A percentile compares a stretch with the other conserved stretches of the same genome.
Conservation (phyloP, 2,797 vertebrate species). For the Carduelis carduelis region DNA sequence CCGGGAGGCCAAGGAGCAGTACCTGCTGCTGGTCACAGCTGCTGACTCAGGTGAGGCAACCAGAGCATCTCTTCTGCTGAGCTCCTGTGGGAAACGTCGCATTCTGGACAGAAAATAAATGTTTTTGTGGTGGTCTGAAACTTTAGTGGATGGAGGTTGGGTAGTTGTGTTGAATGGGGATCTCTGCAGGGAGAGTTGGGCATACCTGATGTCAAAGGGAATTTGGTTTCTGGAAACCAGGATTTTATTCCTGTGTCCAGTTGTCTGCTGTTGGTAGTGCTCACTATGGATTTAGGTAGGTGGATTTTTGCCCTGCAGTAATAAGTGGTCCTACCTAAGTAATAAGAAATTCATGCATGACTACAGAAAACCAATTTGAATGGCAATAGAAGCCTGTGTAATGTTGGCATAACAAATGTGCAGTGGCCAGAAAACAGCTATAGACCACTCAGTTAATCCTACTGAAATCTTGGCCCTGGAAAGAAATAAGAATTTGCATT, state of each 20-base stretch:
- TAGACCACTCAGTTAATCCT: not conserved
- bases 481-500: not conserved
- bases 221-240: not conserved
- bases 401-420: not conserved
- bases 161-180: not conserved
- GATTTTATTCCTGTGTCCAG: not conserved
- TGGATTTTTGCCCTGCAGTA: not conserved
- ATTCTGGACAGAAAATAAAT: not conserved
- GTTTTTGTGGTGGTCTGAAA: not conserved
- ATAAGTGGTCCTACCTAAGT: not conserved
- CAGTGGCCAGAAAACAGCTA: not conserved
- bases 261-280: not conserved
- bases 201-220: not conserved
- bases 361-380: rapidly evolving
- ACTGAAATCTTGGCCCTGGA: not conserved
- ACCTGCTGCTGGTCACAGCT: conserved; percentile 86
- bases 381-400: not conserved
- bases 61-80: not conserved
- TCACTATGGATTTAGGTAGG: not conserved
- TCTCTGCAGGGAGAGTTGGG: not conserved
- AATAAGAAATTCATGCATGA: not conserved
- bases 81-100: rapidly evolving
- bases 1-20: conserved; percentile 83
- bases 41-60: conserved; percentile 85
- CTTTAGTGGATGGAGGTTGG: not conserved